These are phyloP conservation scores for Pristionchus arcanus DNA, from an alignment of 2,888 invertebrate species.

Conservation along the genomic window DNA sequence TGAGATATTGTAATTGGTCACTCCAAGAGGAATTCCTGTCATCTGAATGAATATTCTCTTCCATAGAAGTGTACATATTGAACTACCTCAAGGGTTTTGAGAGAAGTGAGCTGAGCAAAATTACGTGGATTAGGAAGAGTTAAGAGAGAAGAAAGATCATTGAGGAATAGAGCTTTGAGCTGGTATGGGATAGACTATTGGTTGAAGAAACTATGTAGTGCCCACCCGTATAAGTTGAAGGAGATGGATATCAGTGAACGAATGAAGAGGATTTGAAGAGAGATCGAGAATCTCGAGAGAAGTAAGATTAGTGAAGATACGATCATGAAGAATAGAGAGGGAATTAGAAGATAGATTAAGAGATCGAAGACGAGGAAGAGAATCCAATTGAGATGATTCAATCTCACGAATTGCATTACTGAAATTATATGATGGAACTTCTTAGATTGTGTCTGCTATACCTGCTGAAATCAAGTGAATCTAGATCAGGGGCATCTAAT, in stretches of 20 bases:
- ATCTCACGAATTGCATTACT: constrained; percentile 77
- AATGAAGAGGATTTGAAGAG: constrained; percentile 71
- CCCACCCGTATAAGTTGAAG: neutral
- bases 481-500: constrained; percentile 68
- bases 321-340: constrained; percentile 66
- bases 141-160: constrained; percentile 68
- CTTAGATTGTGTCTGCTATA: constrained; percentile 17
- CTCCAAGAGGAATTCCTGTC: constrained; percentile 25
- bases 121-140: constrained; percentile 67
- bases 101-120: constrained; percentile 68
- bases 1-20: constrained; percentile 45
- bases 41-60: constrained; percentile 20
- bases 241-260: constrained; percentile 68
- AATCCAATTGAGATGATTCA: constrained; percentile 66
- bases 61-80: neutral
- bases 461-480: constrained; percentile 74
- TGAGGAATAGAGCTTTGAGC: constrained; percentile 70
- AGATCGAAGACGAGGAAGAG: constrained; percentile 64
- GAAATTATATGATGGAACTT: neutral
- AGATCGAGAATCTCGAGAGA: constrained; percentile 73
- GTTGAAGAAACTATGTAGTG: neutral
- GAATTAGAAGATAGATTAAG: constrained; percentile 73
- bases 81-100: constrained; percentile 62
- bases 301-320: constrained; percentile 66
- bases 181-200: constrained; percentile 45